phyloP scores from a whole-genome alignment of 2,113 vertebrate genomes.

The Addax nasomaculatus region DNA sequence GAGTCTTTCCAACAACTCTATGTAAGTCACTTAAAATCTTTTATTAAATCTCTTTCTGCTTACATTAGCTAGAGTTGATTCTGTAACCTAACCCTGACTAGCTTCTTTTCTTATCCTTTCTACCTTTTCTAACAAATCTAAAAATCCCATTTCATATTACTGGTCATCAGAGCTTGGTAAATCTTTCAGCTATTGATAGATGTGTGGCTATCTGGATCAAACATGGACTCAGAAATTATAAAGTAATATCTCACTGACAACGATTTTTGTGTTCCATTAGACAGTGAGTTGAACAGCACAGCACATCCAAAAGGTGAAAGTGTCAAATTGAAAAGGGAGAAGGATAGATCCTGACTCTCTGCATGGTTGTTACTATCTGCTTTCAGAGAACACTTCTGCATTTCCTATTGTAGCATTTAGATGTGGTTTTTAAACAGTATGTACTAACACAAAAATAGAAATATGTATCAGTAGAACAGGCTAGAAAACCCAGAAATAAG shows the following conservation, averaged over 20 bases:
- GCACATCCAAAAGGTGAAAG: not conserved
- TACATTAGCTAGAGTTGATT: slow-evolving; percentile 2
- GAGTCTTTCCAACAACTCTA: not conserved
- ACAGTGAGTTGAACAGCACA: not conserved
- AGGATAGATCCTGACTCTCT: slow-evolving; percentile 17
- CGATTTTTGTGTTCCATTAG: not conserved
- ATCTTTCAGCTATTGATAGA: not conserved
- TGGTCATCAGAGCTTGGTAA: not conserved
- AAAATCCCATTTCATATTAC: not conserved
- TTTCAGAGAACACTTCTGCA: slow-evolving; percentile 2
- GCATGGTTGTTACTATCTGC: not conserved
- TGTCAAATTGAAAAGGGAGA: not conserved
- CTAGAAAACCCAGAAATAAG: not conserved
- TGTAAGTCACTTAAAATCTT: not conserved
- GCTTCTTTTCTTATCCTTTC: not conserved
- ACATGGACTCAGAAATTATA: not conserved
- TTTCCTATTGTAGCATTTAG: not conserved
- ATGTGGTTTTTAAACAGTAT: not conserved
- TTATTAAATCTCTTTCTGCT: slow-evolving; percentile 3
- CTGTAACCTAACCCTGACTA: not conserved
- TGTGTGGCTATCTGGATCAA: not conserved
- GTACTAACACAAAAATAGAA: not conserved
- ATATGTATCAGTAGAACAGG: not conserved
- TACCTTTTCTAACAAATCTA: not conserved
- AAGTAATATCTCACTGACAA: not conserved